Percentiles rank a stretch among this genome's conserved stretches.
Conservation (phyloP, 30 jellyfish, hydroid and myxozoan species). For the Hydractinia echinata region DNA sequence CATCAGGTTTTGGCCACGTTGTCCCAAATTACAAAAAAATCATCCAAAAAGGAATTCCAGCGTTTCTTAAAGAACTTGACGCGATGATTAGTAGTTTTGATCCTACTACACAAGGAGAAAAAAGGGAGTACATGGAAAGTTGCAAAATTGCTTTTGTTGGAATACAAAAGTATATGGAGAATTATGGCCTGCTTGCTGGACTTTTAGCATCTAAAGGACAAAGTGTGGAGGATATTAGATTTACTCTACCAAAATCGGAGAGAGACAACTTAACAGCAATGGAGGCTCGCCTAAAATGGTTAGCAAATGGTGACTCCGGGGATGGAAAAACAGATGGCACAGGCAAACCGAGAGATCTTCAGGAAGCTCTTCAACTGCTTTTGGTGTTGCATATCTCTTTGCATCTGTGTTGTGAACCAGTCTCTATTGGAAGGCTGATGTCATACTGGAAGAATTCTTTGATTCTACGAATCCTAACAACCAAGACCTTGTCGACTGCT, state of each 20-base stretch:
- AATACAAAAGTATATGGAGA: slow-evolving; percentile 21
- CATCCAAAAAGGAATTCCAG: slow-evolving; percentile 16
- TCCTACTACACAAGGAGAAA: background rate
- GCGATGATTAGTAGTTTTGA: background rate
- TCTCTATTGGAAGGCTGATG: slow-evolving; percentile 23
- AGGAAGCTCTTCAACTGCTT: slow-evolving; percentile 23
- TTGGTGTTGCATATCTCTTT: slow-evolving; percentile 18
- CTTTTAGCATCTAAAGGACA: slow-evolving; percentile 12
- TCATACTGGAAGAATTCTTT: slow-evolving; percentile 23
- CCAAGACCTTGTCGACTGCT: slow-evolving; percentile 26
- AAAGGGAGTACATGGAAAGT: slow-evolving; percentile 1
- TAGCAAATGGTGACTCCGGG: background rate
- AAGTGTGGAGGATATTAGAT: background rate
- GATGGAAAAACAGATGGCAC: background rate
- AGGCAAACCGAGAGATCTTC: slow-evolving; percentile 14
- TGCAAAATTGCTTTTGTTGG: slow-evolving; percentile 23
- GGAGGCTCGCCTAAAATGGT: slow-evolving; percentile 7
- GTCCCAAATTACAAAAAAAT: slow-evolving; percentile 26
- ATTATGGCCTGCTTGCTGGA: slow-evolving; percentile 13
- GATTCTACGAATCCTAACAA: background rate
- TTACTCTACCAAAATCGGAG: slow-evolving; percentile 1
- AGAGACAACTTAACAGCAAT: background rate
- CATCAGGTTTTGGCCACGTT: slow-evolving; percentile 34
- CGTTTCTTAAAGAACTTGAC: slow-evolving; percentile 14
- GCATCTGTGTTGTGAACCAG: slow-evolving; percentile 28